Evolutionary conservation across 92 coral and sea anemone species (phyloP), one percentile per base, ranked within the genome.

Genomic region (Ricordea florida): DNA sequence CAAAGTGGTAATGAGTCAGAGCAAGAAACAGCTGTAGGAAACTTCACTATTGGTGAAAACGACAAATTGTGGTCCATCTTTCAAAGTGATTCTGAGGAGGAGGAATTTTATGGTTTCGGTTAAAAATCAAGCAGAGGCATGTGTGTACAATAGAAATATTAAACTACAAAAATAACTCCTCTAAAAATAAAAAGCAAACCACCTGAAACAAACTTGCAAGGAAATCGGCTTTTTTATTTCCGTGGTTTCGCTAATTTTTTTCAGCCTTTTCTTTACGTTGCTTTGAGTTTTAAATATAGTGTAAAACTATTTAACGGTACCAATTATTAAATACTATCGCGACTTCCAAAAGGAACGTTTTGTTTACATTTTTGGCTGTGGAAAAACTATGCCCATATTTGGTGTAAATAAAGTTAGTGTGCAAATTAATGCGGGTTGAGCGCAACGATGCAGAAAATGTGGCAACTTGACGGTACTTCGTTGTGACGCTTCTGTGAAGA

Each of bases 21-120:
- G 61, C 63, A 40, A 52, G 66, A 13, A 59, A 59, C 66, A 59
- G 66, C 66, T 59, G 66, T 2, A 6, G 47, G 66, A 35, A 59
- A 2, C 36, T 5, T 21, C 0, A 24, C 42, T 57, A n/a, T 57
- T 18, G 13, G 34, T 32, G 43, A 13, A 5, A 57, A 10, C 34
- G 60, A 52, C 60, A 52, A 52, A 59, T 35, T 59, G 66, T 59
- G 66, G 66, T 59, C 66, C 3, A 18, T 59, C 15, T 59, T 59
- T 59, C 47, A 59, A 32, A 59, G 66, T 59, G 47, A 59, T 13
- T 59, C 31, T 10, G 66, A 59, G 66, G 66, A 59, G 30, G 47
- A 59, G 66, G 66, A 57, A 57, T 57, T 57, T 57, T 57, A 57
- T 57, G 63, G 63, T 57, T 57, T 57, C 63, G 22, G 66, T 35